A percentile compares a stretch with the other conserved stretches of the same genome.
These are phyloP conservation scores for Mermis nigrescens DNA, from an alignment of 2,888 invertebrate genomes.

Conservation along the genomic window DNA sequence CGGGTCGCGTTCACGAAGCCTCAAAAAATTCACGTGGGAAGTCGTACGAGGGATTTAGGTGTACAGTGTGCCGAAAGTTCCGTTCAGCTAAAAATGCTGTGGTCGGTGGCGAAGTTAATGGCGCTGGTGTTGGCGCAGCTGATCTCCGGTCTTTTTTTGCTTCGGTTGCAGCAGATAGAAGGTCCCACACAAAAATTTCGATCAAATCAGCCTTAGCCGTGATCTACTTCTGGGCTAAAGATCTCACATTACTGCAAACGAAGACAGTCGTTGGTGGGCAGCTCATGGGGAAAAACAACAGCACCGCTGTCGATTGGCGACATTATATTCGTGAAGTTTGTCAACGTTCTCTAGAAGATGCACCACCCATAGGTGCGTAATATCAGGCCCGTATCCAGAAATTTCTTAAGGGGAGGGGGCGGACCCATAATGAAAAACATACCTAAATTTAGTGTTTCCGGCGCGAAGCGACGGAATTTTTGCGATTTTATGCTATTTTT, in stretches of 20 bases:
- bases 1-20: not conserved
- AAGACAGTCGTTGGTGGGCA: not conserved
- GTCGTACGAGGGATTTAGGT: not conserved
- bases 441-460: no score
- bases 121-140: not conserved
- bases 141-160: not conserved
- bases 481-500: no score
- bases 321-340: not conserved
- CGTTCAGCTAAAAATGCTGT: not conserved
- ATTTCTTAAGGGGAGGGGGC: no score
- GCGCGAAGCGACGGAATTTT: no score
- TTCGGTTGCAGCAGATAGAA: not conserved
- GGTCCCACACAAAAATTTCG: not conserved
- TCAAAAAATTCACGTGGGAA: not conserved
- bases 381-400: no score
- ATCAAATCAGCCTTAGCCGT: not conserved
- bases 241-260: not conserved
- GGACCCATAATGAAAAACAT: no score
- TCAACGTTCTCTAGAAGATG: not conserved
- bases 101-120: not conserved
- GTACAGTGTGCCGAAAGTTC: not conserved
- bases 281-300: not conserved
- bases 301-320: not conserved
- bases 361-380: not conserved
- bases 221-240: not conserved